Evolutionary conservation across 2,113 vertebrate genomes (phyloP).

Genomic region (Myodes glareolus): DNA sequence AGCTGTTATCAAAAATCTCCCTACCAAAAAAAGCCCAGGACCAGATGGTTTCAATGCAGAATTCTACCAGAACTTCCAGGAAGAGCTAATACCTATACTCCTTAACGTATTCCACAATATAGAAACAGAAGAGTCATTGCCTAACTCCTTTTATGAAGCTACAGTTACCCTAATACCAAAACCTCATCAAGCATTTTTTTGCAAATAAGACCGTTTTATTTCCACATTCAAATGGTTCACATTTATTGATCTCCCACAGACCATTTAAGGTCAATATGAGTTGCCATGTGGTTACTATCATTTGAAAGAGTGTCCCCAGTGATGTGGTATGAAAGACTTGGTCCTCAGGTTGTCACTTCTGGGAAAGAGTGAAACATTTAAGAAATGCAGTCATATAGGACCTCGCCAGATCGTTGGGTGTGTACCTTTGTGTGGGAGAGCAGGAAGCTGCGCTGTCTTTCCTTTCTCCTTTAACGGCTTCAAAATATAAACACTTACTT

Average conservation of each 20-base stretch:
- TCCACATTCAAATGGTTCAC: not conserved
- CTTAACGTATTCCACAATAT: too few species aligned
- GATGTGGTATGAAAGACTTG: not conserved
- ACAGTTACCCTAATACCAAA: too few species aligned
- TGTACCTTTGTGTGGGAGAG: too few species aligned
- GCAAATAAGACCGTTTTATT: not conserved
- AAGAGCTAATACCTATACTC: too few species aligned
- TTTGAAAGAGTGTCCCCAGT: not conserved
- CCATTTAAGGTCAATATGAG: not conserved
- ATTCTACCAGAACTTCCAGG: too few species aligned
- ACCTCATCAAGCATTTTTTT: not conserved
- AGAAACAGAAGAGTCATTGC: too few species aligned
- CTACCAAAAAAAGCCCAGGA: too few species aligned
- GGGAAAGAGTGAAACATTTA: not conserved
- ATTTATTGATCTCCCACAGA: not conserved
- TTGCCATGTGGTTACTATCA: not conserved
- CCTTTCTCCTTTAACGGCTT: not conserved
- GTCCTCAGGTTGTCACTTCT: not conserved
- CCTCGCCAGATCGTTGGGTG: too few species aligned
- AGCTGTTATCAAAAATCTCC: too few species aligned
- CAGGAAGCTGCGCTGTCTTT: not conserved
- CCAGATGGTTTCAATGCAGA: too few species aligned
- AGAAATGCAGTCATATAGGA: not conserved
- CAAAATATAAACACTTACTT: not conserved
- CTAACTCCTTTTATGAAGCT: too few species aligned